These are phyloP conservation scores for Amblyraja radiata DNA, from an alignment of 2,797 vertebrate species.

Conservation along the genomic window DNA sequence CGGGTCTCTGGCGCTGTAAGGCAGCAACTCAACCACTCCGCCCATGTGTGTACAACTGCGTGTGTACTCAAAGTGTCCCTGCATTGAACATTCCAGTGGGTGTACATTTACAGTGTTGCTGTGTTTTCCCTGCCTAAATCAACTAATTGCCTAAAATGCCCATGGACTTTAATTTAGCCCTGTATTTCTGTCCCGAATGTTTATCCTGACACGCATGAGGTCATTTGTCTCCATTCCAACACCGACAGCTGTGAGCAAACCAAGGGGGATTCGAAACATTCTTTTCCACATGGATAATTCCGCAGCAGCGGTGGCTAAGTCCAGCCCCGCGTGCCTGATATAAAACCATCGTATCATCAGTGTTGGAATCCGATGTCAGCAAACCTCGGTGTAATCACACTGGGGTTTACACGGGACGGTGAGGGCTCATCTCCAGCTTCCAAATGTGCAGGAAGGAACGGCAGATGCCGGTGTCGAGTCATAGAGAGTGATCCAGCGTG, in stretches of 20 bases:
- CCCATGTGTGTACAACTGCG: too few species aligned
- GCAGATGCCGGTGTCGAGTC: too few species aligned
- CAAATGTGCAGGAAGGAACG: too few species aligned
- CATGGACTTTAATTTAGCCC: conserved; percentile 17
- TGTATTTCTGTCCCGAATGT: conserved; percentile 21
- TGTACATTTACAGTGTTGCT: background rate
- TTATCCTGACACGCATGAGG: conserved; percentile 17
- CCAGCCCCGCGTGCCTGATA: background rate
- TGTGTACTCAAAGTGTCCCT: background rate
- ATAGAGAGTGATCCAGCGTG: too few species aligned
- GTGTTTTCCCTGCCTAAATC: conserved; percentile 12
- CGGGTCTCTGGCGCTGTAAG: too few species aligned
- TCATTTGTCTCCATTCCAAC: conserved; percentile 27
- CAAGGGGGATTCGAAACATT: conserved; percentile 32
- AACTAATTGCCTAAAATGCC: conserved; percentile 20
- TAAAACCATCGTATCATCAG: conserved; percentile 20
- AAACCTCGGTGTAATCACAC: background rate
- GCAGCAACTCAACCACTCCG: too few species aligned
- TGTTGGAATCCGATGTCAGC: background rate
- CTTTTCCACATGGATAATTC: conserved; percentile 33
- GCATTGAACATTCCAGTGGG: background rate
- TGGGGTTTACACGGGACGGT: background rate
- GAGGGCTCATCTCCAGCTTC: background rate
- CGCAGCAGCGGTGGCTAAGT: conserved; percentile 7
- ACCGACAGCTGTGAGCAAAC: conserved; percentile 27